Evolutionary conservation across 2,113 vertebrate genomes (phyloP).

Genomic region (Dipodomys ordii): DNA sequence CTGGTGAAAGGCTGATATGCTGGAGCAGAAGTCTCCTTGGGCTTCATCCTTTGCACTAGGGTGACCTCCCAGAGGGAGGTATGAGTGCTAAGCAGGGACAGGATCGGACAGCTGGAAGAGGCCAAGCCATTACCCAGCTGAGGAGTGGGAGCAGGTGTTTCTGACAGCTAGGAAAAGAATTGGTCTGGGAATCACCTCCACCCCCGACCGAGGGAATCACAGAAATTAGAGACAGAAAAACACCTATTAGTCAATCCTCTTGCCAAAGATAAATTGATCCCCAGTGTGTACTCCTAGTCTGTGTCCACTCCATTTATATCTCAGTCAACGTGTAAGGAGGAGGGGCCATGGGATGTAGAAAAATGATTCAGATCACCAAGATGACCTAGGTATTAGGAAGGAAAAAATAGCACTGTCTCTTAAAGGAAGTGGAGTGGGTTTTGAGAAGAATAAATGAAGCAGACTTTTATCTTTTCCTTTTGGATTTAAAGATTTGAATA

Average conservation of each 20-base stretch:
- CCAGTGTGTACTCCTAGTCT: neutral
- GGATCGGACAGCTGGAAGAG: slow-evolving; percentile 27
- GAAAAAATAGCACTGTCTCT: neutral
- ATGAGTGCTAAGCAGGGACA: neutral
- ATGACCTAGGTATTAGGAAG: neutral
- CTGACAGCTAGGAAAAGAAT: slow-evolving; percentile 71
- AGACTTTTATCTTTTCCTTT: neutral
- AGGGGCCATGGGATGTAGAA: neutral
- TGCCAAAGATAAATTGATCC: slow-evolving; percentile 68
- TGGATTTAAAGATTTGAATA: neutral
- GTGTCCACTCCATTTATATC: neutral
- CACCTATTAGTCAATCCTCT: slow-evolving; percentile 68
- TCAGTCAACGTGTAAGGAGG: neutral
- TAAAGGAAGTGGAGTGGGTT: neutral
- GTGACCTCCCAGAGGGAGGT: neutral
- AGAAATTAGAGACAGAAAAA: slow-evolving; percentile 72
- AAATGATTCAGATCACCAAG: neutral
- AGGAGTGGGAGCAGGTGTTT: slow-evolving; percentile 59
- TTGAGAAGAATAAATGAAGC: neutral
- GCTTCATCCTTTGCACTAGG: neutral
- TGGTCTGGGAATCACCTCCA: slow-evolving; percentile 46
- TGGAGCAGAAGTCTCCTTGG: neutral
- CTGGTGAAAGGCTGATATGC: neutral
- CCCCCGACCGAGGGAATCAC: slow-evolving; percentile 51
- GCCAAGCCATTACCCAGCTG: neutral